Evolutionary conservation across 37 sponge, comb jelly and placozoan genomes (phyloP), one percentile per base, ranked within the genome.

Genomic region (Eunapius fragilis): DNA sequence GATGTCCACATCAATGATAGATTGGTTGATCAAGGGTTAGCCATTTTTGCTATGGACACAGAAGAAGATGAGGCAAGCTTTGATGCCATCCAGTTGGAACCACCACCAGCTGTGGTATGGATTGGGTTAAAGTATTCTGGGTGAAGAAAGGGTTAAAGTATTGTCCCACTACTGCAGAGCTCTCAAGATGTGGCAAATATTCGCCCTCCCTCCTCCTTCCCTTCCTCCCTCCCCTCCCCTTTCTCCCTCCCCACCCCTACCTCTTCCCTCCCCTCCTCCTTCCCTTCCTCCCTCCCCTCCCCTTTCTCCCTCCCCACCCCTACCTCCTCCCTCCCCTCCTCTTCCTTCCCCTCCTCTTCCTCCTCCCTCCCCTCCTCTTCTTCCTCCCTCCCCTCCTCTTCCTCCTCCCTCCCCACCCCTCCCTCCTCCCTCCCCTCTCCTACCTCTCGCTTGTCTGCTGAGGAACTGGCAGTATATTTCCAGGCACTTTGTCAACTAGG

Each of bases 1-100:
- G 94, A 93, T 67, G 50, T 93, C 0, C 80, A 80, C 78, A 87
- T 93, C 73, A 87, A 82, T 45, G 90, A 93, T 31, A 47, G 31
- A 2, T 79, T 93, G 26, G 84, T 89, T 33, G 22, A 72, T 49
- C 82, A 85, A 36, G 88, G 90, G 22, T 69, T 90, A 69, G 94
- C 91, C 69, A 23, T 86, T 25, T 72, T 82, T 33, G 58, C 37
- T n/a, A 28, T 36, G 3, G 91, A 91, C 72, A 82, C 87, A 36
- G 31, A n/a, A 6, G 74, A 86, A n/a, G 91, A 91, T 25, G 76
- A 84, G 49, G 73, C 23, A 17, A 34, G 41, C 5, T 76, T 41
- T 77, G 87, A 91, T 49, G 76, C 31, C 22, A 86, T 86, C 71
- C 5, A 71, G 0, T 68, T 82, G 11, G 83, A 91, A 67, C 74